These are phyloP conservation scores for Whitmania pigra DNA, from an alignment of 1,140 invertebrate species.

Conservation along the genomic window DNA sequence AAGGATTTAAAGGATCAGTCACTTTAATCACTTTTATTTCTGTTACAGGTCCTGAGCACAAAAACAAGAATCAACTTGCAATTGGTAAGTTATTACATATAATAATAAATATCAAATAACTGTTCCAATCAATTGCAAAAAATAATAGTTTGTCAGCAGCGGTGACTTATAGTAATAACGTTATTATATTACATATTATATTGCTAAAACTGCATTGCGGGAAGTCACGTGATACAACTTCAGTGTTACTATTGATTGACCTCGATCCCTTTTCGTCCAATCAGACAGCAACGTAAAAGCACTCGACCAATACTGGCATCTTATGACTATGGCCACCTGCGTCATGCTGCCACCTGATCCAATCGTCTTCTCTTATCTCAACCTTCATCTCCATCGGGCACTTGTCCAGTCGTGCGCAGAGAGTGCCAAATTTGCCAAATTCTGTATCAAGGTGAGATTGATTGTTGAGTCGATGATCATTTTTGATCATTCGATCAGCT, in stretches of 20 bases:
- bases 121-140: slow-evolving; percentile 11
- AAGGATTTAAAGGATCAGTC: background rate
- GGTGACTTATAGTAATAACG: too few relatives aligned
- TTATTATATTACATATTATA: too few relatives aligned
- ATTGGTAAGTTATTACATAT: background rate
- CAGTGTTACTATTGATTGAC: too few relatives aligned
- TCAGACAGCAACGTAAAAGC: slow-evolving; percentile 75
- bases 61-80: slow-evolving; percentile 17
- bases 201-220: too few relatives aligned
- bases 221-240: too few relatives aligned
- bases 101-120: too few relatives aligned
- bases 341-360: slow-evolving; percentile 72
- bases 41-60: background rate
- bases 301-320: slow-evolving; percentile 77
- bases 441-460: slow-evolving; percentile 66
- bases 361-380: slow-evolving; percentile 70
- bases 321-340: slow-evolving; percentile 73
- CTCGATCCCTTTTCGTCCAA: background rate
- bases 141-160: too few relatives aligned
- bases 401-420: slow-evolving; percentile 75
- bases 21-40: background rate
- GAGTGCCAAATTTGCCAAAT: slow-evolving; percentile 83
- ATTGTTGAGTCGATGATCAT: background rate
- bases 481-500: background rate
- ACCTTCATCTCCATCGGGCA: slow-evolving; percentile 75